Evolutionary conservation across 2,113 vertebrate genomes (phyloP), one percentile per base, ranked within the genome.

Genomic region (Perca fluviatilis): DNA sequence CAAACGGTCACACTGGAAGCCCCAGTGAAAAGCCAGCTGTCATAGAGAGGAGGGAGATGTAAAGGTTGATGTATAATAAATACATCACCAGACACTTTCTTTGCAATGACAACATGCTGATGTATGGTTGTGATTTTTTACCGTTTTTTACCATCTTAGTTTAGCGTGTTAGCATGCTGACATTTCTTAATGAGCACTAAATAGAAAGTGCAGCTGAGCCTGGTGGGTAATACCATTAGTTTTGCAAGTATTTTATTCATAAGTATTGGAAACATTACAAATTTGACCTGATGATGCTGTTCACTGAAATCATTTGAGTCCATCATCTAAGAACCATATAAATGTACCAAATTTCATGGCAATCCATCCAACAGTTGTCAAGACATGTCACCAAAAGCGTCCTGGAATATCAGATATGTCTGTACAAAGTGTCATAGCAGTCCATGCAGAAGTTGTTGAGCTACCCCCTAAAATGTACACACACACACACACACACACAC

Each of bases 11-110:
- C 36, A 40, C 9, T 40, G 40, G 40, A 40, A 40, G 40, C 9
- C 40, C 40, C 40, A 40, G 40, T 40, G 40, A 40, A 40, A n/a
- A 70, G 61, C 21, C 8, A 5, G 14, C 7, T 25, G 14, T 49
- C 14, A 49, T 13, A 16, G 63, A 23, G 21, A 47, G 14, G 15
- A 23, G 7, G 51, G 51, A 4, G 30, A 25, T 2, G 0, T 58
- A 58, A 14, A 47, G 54, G 18, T 63, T 47, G 25, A 71, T 47
- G 13, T 71, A 62, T 19, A 33, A 21, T 12, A 61, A 27, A 46
- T 58, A 27, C 56, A 69, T 62, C 51, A 25, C 16, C 72, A 73
- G 19, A 58, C 12, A 73, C 30, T 40, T 51, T 65, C 57, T 76
- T 76, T 68, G 25, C 67, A 11, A 11, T 43, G 33, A 33, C 33